Percentiles rank a stretch among this genome's conserved stretches.
These are phyloP conservation scores for Euzophera pinguis DNA, from an alignment of 2,888 invertebrate species.

Conservation along the genomic window DNA sequence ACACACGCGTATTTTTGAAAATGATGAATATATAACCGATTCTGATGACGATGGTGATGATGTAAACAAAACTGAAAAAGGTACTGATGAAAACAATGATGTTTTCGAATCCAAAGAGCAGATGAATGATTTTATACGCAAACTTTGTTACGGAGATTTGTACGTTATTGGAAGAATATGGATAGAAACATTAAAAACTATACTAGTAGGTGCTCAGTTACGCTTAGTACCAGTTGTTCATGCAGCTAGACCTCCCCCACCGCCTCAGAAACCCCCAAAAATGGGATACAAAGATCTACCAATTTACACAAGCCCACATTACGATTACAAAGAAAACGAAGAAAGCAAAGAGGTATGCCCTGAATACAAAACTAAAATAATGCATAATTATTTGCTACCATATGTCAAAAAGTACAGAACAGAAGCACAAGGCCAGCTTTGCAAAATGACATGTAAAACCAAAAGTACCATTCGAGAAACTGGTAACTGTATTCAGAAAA, in stretches of 20 bases:
- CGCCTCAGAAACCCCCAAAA: conserved; percentile 43
- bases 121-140: conserved; percentile 19
- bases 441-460: conserved; percentile 21
- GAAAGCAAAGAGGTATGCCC: conserved; percentile 38
- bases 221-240: conserved; percentile 41
- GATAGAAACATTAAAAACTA: conserved; percentile 37
- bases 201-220: conserved; percentile 38
- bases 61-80: background rate
- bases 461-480: conserved; percentile 19
- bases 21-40: background rate
- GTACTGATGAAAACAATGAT: background rate
- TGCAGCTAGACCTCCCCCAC: conserved; percentile 27
- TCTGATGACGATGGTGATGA: background rate
- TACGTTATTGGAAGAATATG: conserved; percentile 46
- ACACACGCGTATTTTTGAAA: background rate
- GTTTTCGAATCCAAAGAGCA: conserved; percentile 28
- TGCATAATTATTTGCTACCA: conserved; percentile 43
- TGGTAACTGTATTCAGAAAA: conserved; percentile 13
- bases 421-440: conserved; percentile 16
- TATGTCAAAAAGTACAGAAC: conserved; percentile 33
- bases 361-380: conserved; percentile 33
- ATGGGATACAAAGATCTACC: conserved; percentile 59
- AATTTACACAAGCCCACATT: conserved; percentile 47
- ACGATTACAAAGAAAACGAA: conserved; percentile 45
- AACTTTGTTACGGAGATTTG: conserved; percentile 37